Evolutionary conservation across 2,113 vertebrate species (phyloP), one percentile per base, ranked within the genome.

Genomic region (Syngnathus typhle): DNA sequence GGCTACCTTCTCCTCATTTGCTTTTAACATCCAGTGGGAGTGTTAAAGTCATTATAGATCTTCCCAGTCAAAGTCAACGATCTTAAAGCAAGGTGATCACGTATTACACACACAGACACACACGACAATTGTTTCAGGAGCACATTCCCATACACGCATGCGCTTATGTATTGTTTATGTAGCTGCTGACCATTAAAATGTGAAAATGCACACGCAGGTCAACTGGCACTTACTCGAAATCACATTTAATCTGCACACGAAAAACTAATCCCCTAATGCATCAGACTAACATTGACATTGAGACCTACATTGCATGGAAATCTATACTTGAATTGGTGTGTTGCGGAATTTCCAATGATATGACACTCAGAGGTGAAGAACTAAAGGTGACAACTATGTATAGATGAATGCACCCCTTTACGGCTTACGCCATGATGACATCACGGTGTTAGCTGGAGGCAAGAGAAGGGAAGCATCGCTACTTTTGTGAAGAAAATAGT

Each of bases 21-120:
- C 77, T 23, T 75, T 82, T 80, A 82, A 82, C 76, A 76, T 71
- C 72, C 72, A 81, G 76, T 79, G 82, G 76, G 81, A 82, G 76
- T 73, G 69, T 81, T 80, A 72, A 78, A 82, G 75, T 81, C 75
- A 74, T 82, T 77, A 75, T 71, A 51, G 77, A 82, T 81, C 70
- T 78, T 72, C 72, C 66, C 51, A 72, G 78, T 84, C 74, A 81
- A 82, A 83, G 77, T 75, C 73, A 75, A 77, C 36, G 60, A 80
- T 84, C 78, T 78, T 74, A 81, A 78, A 85, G 72, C 72, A 74
- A 82, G 82, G 83, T 79, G 80, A 81, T 88, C 82, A 79, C 74
- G 82, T 80, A 74, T 87, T 82, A 72, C 68, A 62, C 61, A 60
- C 36, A 5, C 72, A 73, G 58, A 62, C 47, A 77, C 72, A 83